Conservation (phyloP, 2,797 vertebrate species). For the Ammospiza maritima region DNA sequence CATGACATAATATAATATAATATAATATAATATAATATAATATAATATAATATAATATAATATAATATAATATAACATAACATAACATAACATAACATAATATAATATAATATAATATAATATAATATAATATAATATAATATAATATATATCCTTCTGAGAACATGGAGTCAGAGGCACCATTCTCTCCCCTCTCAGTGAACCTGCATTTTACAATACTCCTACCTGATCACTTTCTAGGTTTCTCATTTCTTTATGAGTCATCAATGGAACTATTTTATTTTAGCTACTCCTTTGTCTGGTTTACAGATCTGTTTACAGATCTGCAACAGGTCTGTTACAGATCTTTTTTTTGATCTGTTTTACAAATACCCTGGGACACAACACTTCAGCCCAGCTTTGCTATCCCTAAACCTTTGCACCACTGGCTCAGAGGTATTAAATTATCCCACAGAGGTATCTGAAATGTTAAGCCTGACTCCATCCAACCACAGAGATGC, state of each 20-base stretch:
- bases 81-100: no score
- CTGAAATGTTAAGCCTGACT: neutral
- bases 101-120: no score
- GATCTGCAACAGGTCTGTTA: neutral
- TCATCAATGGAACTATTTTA: neutral
- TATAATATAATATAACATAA: no score
- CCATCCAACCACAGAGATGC: neutral
- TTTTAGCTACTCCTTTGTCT: neutral
- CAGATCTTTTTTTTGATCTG: neutral
- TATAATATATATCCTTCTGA: no score
- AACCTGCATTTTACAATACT: neutral
- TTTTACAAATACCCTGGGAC: neutral
- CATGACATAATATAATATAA: no score
- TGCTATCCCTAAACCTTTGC: neutral
- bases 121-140: no score
- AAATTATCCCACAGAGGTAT: neutral
- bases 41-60: no score
- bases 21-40: no score
- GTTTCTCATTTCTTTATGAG: neutral
- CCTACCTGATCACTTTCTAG: neutral
- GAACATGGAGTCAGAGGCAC: neutral
- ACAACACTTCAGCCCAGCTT: neutral
- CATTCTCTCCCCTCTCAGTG: neutral
- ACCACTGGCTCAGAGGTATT: neutral
- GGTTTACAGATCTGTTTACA: neutral